Evolutionary conservation across 2,888 invertebrate species (phyloP).

Genomic region (Suillia variegata): DNA sequence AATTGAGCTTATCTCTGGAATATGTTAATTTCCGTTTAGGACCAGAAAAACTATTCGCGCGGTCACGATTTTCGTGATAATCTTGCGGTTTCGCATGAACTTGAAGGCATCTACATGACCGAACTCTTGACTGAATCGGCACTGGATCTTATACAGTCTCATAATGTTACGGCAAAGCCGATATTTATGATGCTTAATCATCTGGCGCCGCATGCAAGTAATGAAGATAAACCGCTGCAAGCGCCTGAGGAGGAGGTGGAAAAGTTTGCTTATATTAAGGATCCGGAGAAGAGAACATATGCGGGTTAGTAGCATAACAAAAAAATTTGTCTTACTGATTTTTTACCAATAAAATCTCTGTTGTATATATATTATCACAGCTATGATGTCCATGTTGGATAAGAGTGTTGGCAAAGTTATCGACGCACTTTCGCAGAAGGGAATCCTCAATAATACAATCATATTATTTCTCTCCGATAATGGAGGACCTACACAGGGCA

Average conservation of each 20-base stretch:
- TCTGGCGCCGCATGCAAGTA: conserved; percentile 79
- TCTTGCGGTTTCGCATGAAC: conserved; percentile 62
- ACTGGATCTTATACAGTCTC: conserved; percentile 66
- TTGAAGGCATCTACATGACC: conserved; percentile 69
- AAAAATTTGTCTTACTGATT: not conserved
- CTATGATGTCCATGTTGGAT: conserved; percentile 85
- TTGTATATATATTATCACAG: conserved; percentile 62
- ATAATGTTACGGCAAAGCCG: conserved; percentile 67
- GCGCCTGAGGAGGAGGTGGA: conserved; percentile 74
- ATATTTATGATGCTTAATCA: conserved; percentile 82
- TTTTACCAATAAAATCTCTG: too few relatives aligned
- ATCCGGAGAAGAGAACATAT: conserved; percentile 69
- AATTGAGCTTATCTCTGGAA: too few relatives aligned
- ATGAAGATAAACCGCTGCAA: conserved; percentile 70
- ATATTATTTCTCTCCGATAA: conserved; percentile 88
- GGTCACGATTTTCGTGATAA: conserved; percentile 66
- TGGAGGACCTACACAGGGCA: conserved; percentile 77
- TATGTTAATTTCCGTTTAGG: conserved; percentile 19
- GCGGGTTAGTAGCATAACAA: conserved; percentile 67
- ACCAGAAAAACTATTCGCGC: conserved; percentile 37
- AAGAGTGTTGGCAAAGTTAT: conserved; percentile 81
- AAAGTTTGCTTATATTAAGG: conserved; percentile 70
- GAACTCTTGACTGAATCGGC: conserved; percentile 73
- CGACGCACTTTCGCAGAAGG: conserved; percentile 68
- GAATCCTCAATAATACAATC: conserved; percentile 80